Percentiles rank a stretch among this genome's conserved stretches.
Evolutionary conservation across 2,113 vertebrate species (phyloP).

Genomic region (Gadus chalcogrammus): DNA sequence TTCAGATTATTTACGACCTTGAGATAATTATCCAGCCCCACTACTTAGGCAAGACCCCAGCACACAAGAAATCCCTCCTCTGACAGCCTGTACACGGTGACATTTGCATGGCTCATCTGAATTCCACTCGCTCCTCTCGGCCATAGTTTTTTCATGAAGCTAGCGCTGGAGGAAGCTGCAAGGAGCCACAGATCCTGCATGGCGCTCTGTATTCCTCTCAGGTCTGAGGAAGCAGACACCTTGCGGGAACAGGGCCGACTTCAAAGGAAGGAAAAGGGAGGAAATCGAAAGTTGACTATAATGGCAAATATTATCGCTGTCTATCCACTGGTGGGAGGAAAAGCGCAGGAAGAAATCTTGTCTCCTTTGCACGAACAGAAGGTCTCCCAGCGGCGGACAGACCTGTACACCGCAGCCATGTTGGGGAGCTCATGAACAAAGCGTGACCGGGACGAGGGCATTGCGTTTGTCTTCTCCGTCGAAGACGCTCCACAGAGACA

Average conservation of each 20-base stretch:
- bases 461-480: no score
- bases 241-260: constrained; percentile 44
- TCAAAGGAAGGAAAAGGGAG: constrained; percentile 50
- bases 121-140: constrained; percentile 42
- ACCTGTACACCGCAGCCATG: no score
- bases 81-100: constrained; percentile 28
- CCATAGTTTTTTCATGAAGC: constrained; percentile 34
- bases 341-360: no score
- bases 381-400: no score
- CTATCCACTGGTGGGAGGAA: no score
- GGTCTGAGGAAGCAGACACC: constrained; percentile 40
- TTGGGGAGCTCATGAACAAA: no score
- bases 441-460: no score
- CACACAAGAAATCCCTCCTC: constrained; percentile 2
- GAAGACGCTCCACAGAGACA: no score
- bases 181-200: constrained; percentile 26
- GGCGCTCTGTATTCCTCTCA: constrained; percentile 61
- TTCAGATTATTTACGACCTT: not conserved
- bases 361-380: no score
- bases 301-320: not conserved
- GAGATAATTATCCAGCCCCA: not conserved
- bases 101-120: constrained; percentile 46
- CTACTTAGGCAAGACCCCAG: constrained; percentile 20
- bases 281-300: constrained; percentile 9
- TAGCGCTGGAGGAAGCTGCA: constrained; percentile 56